Evolutionary conservation across 2,797 vertebrate genomes (phyloP).

Genomic region (Ataeniobius toweri): DNA sequence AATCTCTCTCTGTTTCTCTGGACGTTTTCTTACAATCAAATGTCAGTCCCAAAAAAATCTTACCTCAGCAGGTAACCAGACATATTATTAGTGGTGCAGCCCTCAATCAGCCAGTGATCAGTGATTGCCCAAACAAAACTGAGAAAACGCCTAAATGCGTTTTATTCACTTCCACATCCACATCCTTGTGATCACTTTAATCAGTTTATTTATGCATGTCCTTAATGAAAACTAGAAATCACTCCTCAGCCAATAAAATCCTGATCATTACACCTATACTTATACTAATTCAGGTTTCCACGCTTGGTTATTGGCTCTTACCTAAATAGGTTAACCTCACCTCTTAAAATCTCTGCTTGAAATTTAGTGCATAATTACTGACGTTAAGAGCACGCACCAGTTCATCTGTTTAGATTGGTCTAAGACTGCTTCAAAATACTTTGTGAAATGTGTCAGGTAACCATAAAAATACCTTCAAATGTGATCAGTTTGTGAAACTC

Average conservation of each 20-base stretch:
- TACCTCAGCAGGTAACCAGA: background rate
- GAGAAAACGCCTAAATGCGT: too few relatives aligned
- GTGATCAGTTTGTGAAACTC: background rate
- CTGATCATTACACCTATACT: too few relatives aligned
- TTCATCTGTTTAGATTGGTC: background rate
- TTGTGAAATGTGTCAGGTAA: background rate
- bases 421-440: background rate
- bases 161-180: too few relatives aligned
- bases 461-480: too few relatives aligned
- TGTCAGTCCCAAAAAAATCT: background rate
- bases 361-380: background rate
- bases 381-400: background rate
- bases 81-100: background rate
- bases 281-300: background rate
- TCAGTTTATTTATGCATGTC: too few relatives aligned
- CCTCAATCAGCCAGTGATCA: background rate
- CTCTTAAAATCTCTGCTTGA: background rate
- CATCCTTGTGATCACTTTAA: too few relatives aligned
- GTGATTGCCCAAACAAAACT: background rate
- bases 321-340: background rate
- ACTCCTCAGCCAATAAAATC: too few relatives aligned
- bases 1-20: background rate
- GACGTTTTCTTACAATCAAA: background rate
- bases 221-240: too few relatives aligned
- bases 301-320: background rate